Evolutionary conservation across 2,888 invertebrate genomes (phyloP), one percentile per base, ranked within the genome.

Genomic region (Dasypogon diadema): DNA sequence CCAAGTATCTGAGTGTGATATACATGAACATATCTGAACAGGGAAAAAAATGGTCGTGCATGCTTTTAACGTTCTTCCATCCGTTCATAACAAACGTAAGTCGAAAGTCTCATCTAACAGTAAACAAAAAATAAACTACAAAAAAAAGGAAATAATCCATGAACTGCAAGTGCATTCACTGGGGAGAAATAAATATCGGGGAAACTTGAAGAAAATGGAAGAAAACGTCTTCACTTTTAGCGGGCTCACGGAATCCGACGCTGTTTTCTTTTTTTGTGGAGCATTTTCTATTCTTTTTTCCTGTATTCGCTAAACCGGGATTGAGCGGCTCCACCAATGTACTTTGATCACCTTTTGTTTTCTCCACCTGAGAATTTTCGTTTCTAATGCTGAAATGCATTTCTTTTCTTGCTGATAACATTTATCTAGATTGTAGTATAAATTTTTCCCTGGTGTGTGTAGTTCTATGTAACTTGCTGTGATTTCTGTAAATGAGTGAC

Each of bases 171-270:
- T 42, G 30, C 30, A 30, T n/a, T n/a, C n/a, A n/a, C n/a, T n/a
- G n/a, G n/a, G n/a, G n/a, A n/a, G n/a, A n/a, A n/a, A n/a, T n/a
- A 26, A 55, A 3, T 55, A 24, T 55, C 26, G 55, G 30, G 8
- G 30, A 30, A 30, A 30, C 30, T 58, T 26, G 14, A 58, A 30
- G 14, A 14, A 16, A 34, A 30, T n/a, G 8, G 8, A 26, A 58
- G 34, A 58, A 58, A 58, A 58, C 14, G 5, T 58, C 34, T 58
- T 24, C 12, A 26, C 6, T 26, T 58, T 30, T 26, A 58, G 58
- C 26, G 14, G 34, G 34, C 12, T 18, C 34, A 30, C 26, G 14
- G 34, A 37, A 10, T 18, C 34, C 16, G 14, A 12, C 10, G 18
- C 16, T 34, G 8, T 0, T 14, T 60, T 30, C 30, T 60, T 60